Percentiles rank a stretch among this genome's conserved stretches.
phyloP scores from a whole-genome alignment of 2,888 invertebrate species.

The Lingula anatina region DNA sequence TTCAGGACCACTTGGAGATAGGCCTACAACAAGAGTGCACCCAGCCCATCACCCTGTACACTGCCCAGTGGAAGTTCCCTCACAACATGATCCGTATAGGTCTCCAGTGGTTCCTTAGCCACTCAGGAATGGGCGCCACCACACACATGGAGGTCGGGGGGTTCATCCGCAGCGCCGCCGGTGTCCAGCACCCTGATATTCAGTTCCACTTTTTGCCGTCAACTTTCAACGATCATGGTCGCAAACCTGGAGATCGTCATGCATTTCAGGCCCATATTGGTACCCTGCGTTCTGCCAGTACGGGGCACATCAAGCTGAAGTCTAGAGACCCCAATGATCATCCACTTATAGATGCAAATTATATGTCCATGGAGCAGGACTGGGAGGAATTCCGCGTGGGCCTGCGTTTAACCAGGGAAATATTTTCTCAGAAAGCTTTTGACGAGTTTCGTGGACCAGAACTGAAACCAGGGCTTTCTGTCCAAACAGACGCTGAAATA shows the following conservation, averaged over 20 bases:
- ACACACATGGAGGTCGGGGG: conserved; percentile 56
- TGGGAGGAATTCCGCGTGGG: conserved; percentile 49
- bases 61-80: conserved; percentile 56
- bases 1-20: too few relatives aligned
- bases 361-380: conserved; percentile 66
- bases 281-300: conserved; percentile 73
- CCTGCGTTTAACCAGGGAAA: conserved; percentile 38
- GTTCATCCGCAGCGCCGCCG: conserved; percentile 50
- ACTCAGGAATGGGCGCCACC: conserved; percentile 52
- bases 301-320: conserved; percentile 72
- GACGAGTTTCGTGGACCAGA: conserved; percentile 39
- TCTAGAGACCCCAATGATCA: conserved; percentile 71
- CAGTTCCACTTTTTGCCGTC: conserved; percentile 57
- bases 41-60: conserved; percentile 54
- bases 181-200: conserved; percentile 53
- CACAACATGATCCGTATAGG: conserved; percentile 55
- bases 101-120: conserved; percentile 52
- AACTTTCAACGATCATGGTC: conserved; percentile 55
- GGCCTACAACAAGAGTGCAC: too few relatives aligned
- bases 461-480: conserved; percentile 29
- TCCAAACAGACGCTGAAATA: conserved; percentile 43
- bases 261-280: conserved; percentile 51
- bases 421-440: conserved; percentile 49
- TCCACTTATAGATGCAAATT: conserved; percentile 87
- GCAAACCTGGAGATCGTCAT: conserved; percentile 51